phyloP scores from a whole-genome alignment of 2,888 invertebrate species.

The Hypercompe scribonia region DNA sequence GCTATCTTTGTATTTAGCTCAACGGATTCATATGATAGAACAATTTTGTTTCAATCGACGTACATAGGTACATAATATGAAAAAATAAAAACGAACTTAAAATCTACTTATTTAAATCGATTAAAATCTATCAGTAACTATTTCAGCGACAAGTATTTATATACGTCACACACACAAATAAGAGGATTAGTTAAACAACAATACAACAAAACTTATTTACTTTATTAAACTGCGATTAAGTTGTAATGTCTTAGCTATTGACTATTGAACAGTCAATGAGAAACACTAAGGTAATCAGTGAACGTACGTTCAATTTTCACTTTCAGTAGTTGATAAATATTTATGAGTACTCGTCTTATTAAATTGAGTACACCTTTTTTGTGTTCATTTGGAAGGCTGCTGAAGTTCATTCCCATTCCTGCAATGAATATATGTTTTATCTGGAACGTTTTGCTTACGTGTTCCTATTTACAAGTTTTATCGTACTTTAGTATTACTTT shows the following conservation, averaged over 20 bases:
- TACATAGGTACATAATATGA: too few species aligned
- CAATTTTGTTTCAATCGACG: not conserved
- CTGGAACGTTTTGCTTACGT: not conserved
- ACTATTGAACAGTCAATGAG: not conserved
- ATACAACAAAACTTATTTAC: not conserved
- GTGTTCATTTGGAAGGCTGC: not conserved
- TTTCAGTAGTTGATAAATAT: slow-evolving; percentile 9
- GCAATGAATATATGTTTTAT: not conserved
- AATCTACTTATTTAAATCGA: too few species aligned
- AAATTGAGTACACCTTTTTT: not conserved
- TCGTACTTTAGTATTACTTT: not conserved
- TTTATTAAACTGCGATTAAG: not conserved
- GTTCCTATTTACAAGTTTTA: not conserved
- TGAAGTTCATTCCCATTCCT: not conserved
- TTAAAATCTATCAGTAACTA: too few species aligned
- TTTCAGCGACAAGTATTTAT: too few species aligned
- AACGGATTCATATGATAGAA: not conserved
- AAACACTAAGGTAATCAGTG: not conserved
- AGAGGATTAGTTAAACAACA: not conserved
- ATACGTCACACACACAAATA: too few species aligned
- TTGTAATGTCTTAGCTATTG: not conserved
- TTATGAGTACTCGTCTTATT: not conserved
- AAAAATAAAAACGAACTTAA: too few species aligned
- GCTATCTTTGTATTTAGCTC: not conserved
- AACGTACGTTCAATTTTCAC: not conserved